These are phyloP conservation scores for Peromyscus maniculatus DNA, from an alignment of 2,113 vertebrate genomes.

Conservation along the genomic window DNA sequence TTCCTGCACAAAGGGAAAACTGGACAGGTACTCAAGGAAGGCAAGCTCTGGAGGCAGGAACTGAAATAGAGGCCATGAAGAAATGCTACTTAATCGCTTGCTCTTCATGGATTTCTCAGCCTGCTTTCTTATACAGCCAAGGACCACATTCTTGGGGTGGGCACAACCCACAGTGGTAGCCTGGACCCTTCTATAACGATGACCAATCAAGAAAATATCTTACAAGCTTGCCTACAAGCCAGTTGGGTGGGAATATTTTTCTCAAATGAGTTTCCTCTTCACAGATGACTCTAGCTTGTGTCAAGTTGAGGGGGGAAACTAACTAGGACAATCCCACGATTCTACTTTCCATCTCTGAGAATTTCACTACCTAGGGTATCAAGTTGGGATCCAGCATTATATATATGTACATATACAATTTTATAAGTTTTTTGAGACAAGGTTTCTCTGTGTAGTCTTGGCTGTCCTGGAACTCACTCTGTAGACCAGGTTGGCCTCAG, in stretches of 20 bases:
- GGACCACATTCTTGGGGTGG: background rate
- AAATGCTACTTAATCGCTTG: too few relatives aligned
- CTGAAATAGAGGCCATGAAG: too few relatives aligned
- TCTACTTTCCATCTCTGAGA: conserved; percentile 10
- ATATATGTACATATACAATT: background rate
- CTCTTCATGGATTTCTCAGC: too few relatives aligned
- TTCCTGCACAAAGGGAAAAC: background rate
- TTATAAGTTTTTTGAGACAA: background rate
- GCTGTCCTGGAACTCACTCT: background rate
- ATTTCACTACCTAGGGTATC: background rate
- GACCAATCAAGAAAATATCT: background rate
- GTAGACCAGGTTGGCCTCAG: background rate
- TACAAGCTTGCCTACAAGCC: background rate
- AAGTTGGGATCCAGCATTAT: background rate
- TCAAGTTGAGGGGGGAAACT: background rate
- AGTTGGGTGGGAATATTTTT: background rate
- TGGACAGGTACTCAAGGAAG: background rate
- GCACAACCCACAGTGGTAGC: background rate
- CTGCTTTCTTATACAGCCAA: background rate
- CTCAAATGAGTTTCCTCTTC: background rate
- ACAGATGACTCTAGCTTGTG: background rate
- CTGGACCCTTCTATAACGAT: background rate
- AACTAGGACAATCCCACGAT: background rate
- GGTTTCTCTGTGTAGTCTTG: background rate
- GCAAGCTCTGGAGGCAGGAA: background rate